Evolutionary conservation across 2,888 invertebrate genomes (phyloP).

Genomic region (Anorthoa munda): DNA sequence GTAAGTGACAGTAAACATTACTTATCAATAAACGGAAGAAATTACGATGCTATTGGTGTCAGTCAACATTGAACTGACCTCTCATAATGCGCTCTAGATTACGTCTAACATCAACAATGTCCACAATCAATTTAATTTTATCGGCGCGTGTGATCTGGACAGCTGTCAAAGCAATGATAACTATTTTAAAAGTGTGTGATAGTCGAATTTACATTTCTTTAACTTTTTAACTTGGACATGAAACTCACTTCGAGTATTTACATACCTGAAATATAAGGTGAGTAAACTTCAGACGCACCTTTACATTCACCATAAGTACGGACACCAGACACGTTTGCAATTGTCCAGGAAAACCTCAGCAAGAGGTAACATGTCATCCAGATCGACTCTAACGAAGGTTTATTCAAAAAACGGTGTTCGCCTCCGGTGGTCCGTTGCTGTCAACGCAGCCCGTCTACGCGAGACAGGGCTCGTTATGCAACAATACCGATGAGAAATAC

Average conservation of each 20-base stretch:
- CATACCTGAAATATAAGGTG: conserved; percentile 30
- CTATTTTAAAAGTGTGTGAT: conserved; percentile 57
- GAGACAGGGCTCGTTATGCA: conserved; percentile 74
- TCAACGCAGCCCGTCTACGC: conserved; percentile 69
- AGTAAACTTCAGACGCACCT: conserved; percentile 29
- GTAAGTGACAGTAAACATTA: conserved; percentile 83
- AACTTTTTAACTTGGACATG: conserved; percentile 22
- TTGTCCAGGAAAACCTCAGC: conserved; percentile 69
- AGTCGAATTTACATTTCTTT: conserved; percentile 50
- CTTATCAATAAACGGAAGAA: conserved; percentile 87
- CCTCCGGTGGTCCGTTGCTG: conserved; percentile 85
- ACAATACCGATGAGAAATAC: conserved; percentile 74
- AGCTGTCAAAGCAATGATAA: conserved; percentile 80
- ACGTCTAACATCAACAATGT: conserved; percentile 76
- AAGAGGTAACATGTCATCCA: conserved; percentile 79
- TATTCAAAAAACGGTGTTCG: conserved; percentile 84
- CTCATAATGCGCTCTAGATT: conserved; percentile 85
- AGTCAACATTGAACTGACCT: conserved; percentile 86
- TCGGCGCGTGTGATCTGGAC: conserved; percentile 74
- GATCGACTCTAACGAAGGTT: conserved; percentile 83
- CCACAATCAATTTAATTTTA: conserved; percentile 79
- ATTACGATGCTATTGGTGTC: conserved; percentile 82
- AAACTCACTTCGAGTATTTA: conserved; percentile 21
- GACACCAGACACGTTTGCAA: conserved; percentile 56
- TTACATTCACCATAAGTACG: conserved; percentile 59